Evolutionary conservation across 2,797 vertebrate species (phyloP).

Genomic region (Eulemur albifrons): DNA sequence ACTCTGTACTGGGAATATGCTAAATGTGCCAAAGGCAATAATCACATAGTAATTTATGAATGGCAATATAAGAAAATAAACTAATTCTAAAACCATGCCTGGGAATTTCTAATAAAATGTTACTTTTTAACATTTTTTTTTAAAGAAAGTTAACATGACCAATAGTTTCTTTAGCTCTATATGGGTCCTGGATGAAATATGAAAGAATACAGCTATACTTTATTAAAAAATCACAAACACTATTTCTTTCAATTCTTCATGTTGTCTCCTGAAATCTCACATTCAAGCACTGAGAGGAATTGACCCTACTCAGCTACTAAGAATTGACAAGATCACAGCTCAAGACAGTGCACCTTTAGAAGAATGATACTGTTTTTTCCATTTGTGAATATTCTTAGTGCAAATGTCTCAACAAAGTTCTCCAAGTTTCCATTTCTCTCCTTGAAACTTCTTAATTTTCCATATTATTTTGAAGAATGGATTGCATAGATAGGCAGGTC

Average conservation of each 20-base stretch:
- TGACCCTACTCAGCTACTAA: neutral
- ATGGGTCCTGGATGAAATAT: neutral
- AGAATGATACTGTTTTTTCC: neutral
- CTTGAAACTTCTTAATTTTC: neutral
- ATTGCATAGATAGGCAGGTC: neutral
- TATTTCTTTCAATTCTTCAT: neutral
- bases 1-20: neutral
- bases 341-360: neutral
- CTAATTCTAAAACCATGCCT: rapidly evolving
- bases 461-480: conserved; percentile 38
- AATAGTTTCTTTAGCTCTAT: neutral
- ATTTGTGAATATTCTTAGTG: neutral
- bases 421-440: neutral
- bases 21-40: neutral
- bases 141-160: neutral
- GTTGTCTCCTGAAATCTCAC: neutral
- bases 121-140: neutral
- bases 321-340: neutral
- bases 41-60: neutral
- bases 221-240: neutral
- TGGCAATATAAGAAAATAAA: neutral
- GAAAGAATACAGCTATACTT: neutral
- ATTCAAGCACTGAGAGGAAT: neutral
- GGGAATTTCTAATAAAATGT: neutral
- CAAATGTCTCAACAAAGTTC: neutral